A percentile compares a stretch with the other conserved stretches of the same genome.
Evolutionary conservation across 2,797 vertebrate species (phyloP).

Genomic region (Chelonia mydas): DNA sequence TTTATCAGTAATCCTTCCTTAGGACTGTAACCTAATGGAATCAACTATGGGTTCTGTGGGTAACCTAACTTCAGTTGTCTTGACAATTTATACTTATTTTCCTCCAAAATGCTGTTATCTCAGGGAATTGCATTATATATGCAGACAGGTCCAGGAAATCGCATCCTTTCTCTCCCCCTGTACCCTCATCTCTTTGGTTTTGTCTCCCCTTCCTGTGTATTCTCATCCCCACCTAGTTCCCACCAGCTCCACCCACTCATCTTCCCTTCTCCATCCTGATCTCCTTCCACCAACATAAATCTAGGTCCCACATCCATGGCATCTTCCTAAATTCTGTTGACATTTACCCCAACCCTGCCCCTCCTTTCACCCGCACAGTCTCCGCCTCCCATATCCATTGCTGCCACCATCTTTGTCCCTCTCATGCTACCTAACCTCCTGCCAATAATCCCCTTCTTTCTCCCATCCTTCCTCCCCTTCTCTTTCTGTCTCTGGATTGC

Average conservation of each 20-base stretch:
- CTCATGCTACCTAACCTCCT: neutral
- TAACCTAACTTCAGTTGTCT: neutral
- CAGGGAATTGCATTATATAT: rapidly evolving
- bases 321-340: neutral
- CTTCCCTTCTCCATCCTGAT: neutral
- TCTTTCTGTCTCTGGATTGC: neutral
- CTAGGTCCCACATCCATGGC: neutral
- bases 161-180: neutral
- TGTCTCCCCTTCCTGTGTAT: neutral
- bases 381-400: neutral
- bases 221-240: neutral
- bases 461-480: neutral
- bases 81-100: neutral
- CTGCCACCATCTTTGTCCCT: neutral
- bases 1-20: neutral
- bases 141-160: neutral
- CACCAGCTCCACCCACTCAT: neutral
- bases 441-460: neutral
- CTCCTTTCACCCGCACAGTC: neutral
- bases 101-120: neutral
- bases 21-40: neutral
- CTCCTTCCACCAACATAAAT: neutral
- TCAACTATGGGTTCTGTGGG: neutral
- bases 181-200: neutral
- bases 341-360: neutral